phyloP scores from a whole-genome alignment of 2,797 vertebrate genomes.

The Ctenochaetus hawaiiensis region DNA sequence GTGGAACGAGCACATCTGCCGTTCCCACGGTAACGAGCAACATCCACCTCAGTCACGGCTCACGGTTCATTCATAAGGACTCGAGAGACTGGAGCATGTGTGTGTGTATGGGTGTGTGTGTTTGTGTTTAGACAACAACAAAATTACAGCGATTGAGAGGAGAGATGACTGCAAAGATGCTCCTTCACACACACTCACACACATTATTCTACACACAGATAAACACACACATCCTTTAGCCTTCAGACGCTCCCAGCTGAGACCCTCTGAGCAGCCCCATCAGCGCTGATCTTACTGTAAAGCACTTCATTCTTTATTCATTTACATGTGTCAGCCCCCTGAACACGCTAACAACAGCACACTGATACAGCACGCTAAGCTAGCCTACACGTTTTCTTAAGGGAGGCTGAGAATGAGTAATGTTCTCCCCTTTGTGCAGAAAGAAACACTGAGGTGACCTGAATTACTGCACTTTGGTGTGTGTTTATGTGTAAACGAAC shows the following conservation, averaged over 20 bases:
- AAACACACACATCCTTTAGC: not conserved
- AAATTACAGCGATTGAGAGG: slow-evolving; percentile 3
- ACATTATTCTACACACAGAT: slow-evolving; percentile 3
- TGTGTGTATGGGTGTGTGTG: not conserved
- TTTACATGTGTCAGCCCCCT: slow-evolving; percentile 13
- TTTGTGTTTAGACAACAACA: not conserved
- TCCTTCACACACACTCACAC: not conserved
- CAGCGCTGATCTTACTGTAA: slow-evolving; percentile 32
- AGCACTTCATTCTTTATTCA: slow-evolving; percentile 24
- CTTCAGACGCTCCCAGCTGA: slow-evolving; percentile 38
- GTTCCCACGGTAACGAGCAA: slow-evolving; percentile 73
- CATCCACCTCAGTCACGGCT: slow-evolving; percentile 72
- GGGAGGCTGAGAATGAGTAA: slow-evolving; percentile 31
- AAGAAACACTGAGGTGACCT: not conserved
- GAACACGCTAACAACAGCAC: slow-evolving; percentile 10
- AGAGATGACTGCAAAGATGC: not conserved
- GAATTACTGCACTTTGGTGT: not conserved
- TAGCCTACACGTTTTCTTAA: not conserved
- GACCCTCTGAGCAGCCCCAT: slow-evolving; percentile 38
- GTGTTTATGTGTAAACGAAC: not conserved
- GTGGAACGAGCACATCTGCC: slow-evolving; percentile 69
- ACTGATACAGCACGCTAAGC: slow-evolving; percentile 12
- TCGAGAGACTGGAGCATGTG: slow-evolving; percentile 36
- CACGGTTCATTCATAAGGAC: slow-evolving; percentile 67
- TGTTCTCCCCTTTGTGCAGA: not conserved